A percentile compares a stretch with the other conserved stretches of the same genome.
Evolutionary conservation across 2,888 invertebrate species (phyloP).

Genomic region (Sphaerophoria taeniata): DNA sequence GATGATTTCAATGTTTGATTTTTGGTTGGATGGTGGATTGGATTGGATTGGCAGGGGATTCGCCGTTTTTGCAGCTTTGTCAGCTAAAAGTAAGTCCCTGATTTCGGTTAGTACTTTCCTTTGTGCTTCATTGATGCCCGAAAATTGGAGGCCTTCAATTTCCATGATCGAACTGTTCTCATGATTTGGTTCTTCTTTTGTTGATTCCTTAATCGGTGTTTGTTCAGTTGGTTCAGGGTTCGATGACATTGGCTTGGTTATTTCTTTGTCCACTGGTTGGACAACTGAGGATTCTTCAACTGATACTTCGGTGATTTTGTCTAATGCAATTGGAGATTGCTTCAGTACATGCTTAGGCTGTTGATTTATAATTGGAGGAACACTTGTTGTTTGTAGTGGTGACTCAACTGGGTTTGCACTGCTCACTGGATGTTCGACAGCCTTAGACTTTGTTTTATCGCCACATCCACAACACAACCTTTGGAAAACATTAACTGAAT

Average conservation of each 20-base stretch:
- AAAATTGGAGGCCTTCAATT: background rate
- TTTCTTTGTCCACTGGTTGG: background rate
- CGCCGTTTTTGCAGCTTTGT: background rate
- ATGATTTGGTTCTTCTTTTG: background rate
- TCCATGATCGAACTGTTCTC: too few species aligned
- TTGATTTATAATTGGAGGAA: conserved; percentile 13
- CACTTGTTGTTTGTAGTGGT: background rate
- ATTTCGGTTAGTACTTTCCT: background rate
- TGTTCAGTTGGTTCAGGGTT: too few species aligned
- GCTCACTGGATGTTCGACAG: background rate
- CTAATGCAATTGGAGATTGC: conserved; percentile 21
- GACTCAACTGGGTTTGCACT: background rate
- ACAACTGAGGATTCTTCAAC: conserved; percentile 9
- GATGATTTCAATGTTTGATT: background rate
- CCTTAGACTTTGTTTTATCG: background rate
- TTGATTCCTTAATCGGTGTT: background rate
- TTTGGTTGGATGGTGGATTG: background rate
- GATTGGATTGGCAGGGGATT: background rate
- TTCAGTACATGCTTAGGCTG: conserved; percentile 36
- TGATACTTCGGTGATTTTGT: conserved; percentile 14
- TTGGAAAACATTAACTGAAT: background rate
- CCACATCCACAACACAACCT: conserved; percentile 40
- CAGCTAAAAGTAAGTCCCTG: background rate
- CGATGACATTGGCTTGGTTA: background rate
- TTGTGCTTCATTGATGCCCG: background rate